Evolutionary conservation across 1,140 invertebrate genomes (phyloP), one percentile per base, ranked within the genome.

Genomic region (Trichogramma pretiosum): DNA sequence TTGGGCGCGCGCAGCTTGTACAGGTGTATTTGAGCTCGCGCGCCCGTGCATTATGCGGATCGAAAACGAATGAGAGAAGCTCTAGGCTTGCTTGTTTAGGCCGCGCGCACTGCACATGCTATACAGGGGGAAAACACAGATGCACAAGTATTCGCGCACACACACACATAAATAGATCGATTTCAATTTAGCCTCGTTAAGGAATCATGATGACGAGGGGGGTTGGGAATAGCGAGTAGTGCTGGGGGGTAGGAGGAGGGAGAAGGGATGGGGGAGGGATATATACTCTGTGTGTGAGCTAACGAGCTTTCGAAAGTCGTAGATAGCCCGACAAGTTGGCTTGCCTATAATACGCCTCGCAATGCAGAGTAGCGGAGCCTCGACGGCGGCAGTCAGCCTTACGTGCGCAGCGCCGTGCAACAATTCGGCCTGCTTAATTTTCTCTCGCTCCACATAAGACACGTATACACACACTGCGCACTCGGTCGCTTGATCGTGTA

Each of bases 121-220:
- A 28, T 28, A 28, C 24, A 28, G 24, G 24, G 24, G 24, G 5
- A 28, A 11, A 5, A 28, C 24, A 28, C n/a, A n/a, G n/a, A n/a
- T n/a, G n/a, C n/a, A n/a, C 24, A 28, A 5, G 24, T 11, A 28
- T 28, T 5, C 24, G 11, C 24, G 24, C 24, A 28, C 24, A 11
- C 24, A 28, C 24, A 11, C 24, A 28, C 24, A 11, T 5, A 28
- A 11, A 28, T 28, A 28, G 64, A 70, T 70, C 68, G 65, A 70
- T 70, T 70, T 70, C 67, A 70, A 70, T 70, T 70, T 70, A 69
- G 57, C 63, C 61, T 67, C 64, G 62, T 70, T 70, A 68, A 68
- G 59, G 60, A n/a, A n/a, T n/a, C n/a, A n/a, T n/a, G n/a, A n/a
- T n/a, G n/a, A n/a, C n/a, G n/a, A n/a, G n/a, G n/a, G n/a, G n/a